Evolutionary conservation across 2,113 vertebrate species (phyloP).

Genomic region (Gasterosteus nipponicus): DNA sequence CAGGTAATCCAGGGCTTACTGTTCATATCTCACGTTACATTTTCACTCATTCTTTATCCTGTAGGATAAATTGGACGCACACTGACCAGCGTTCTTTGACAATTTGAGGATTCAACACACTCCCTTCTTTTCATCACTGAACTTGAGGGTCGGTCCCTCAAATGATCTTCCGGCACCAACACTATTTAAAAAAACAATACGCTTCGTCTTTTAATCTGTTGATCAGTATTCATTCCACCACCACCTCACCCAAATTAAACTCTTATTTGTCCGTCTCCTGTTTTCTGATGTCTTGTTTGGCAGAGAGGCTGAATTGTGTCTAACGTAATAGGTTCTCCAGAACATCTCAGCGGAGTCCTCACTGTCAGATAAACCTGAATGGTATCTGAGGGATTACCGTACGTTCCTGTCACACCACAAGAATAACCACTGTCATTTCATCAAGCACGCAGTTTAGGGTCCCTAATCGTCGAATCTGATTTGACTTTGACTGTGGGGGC

Average conservation of each 20-base stretch:
- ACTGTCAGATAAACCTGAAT: constrained; percentile 23
- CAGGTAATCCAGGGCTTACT: neutral
- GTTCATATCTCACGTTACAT: neutral
- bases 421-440: constrained; percentile 7
- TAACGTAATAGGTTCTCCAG: constrained; percentile 9
- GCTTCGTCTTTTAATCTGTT: neutral
- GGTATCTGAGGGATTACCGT: constrained; percentile 1
- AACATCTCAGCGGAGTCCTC: constrained; percentile 4
- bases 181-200: neutral
- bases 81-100: neutral
- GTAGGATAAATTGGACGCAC: constrained; percentile 15
- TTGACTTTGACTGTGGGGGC: constrained; percentile 5
- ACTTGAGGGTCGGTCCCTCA: neutral
- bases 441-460: constrained; percentile 15
- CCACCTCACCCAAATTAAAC: neutral
- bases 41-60: neutral
- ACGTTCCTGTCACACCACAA: neutral
- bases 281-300: neutral
- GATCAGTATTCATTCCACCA: neutral
- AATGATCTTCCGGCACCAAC: neutral
- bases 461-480: neutral
- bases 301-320: neutral
- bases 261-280: neutral
- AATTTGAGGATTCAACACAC: neutral
- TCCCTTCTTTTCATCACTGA: neutral